A percentile compares a stretch with the other conserved stretches of the same genome.
These are phyloP conservation scores for Montipora efflorescens DNA, from an alignment of 64 coral and sea anemone genomes.

Conservation along the genomic window DNA sequence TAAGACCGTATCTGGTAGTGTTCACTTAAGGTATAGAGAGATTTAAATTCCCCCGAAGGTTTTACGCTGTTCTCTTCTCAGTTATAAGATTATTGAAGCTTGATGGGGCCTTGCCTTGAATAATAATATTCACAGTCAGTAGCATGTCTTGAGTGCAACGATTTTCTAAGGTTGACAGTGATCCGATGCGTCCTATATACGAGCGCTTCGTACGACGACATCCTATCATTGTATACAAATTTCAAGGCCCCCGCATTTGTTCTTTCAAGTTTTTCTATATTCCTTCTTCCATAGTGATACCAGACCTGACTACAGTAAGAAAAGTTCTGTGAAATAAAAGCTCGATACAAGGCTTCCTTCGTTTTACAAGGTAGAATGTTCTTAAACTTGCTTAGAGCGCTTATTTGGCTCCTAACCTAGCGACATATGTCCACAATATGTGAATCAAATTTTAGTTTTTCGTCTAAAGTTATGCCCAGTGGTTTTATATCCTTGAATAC, in stretches of 20 bases:
- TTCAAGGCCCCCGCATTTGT: neutral
- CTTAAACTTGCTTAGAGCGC: neutral
- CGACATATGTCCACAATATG: neutral
- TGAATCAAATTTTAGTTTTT: neutral
- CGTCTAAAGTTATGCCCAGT: neutral
- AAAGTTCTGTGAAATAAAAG: conserved; percentile 26
- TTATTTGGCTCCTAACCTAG: no score
- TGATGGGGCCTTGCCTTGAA: no score
- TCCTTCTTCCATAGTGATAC: conserved; percentile 3
- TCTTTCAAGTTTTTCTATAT: neutral
- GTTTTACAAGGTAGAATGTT: conserved; percentile 29
- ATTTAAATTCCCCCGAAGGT: no score
- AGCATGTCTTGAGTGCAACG: no score
- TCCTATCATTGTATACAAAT: neutral
- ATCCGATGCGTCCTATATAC: no score
- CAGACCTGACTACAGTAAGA: neutral
- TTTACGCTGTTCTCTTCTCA: no score
- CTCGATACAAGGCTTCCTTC: conserved; percentile 25
- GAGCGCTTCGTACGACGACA: no score
- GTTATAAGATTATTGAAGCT: no score
- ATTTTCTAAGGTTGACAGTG: no score
- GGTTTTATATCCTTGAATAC: neutral
- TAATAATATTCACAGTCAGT: no score
- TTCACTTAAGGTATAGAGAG: no score
- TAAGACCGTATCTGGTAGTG: no score